Conservation (phyloP, 2,888 invertebrate genomes). For the Melanotus villosus region DNA sequence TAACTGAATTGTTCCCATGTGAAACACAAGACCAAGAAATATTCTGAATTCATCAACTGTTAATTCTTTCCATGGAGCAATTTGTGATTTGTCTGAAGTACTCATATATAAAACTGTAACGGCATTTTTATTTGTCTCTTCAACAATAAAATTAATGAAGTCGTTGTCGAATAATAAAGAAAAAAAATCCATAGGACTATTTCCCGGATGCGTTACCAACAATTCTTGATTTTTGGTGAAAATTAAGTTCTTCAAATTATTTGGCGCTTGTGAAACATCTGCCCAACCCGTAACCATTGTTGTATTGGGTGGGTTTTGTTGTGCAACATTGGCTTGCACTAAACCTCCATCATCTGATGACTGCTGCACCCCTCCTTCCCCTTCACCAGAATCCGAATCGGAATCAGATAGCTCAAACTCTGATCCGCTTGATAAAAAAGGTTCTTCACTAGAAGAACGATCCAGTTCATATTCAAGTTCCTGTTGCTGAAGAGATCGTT, state of each 20-base stretch:
- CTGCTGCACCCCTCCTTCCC: too few species aligned
- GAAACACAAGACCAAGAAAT: conserved; percentile 45
- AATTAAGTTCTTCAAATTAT: background rate
- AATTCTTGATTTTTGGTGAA: background rate
- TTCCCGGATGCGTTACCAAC: background rate
- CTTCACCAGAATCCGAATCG: too few species aligned
- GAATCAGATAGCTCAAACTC: too few species aligned
- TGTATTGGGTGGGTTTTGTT: background rate
- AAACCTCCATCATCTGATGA: too few species aligned
- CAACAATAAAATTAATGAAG: conserved; percentile 1
- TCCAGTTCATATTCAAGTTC: background rate
- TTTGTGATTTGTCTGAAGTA: conserved; percentile 24
- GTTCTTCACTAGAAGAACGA: too few species aligned
- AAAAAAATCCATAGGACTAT: conserved; percentile 9
- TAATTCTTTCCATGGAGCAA: conserved; percentile 31
- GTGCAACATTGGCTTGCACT: background rate
- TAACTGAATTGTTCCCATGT: conserved; percentile 46
- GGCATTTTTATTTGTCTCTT: conserved; percentile 35
- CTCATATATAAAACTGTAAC: conserved; percentile 11
- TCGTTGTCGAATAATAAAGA: conserved; percentile 2
- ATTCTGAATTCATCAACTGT: conserved; percentile 39
- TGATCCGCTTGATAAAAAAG: too few species aligned
- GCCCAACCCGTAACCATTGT: background rate
- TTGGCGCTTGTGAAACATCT: background rate
- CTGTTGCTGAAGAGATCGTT: background rate